Evolutionary conservation across 2,888 invertebrate genomes (phyloP), one percentile per base, ranked within the genome.

Genomic region (Andrena haemorrhoa): DNA sequence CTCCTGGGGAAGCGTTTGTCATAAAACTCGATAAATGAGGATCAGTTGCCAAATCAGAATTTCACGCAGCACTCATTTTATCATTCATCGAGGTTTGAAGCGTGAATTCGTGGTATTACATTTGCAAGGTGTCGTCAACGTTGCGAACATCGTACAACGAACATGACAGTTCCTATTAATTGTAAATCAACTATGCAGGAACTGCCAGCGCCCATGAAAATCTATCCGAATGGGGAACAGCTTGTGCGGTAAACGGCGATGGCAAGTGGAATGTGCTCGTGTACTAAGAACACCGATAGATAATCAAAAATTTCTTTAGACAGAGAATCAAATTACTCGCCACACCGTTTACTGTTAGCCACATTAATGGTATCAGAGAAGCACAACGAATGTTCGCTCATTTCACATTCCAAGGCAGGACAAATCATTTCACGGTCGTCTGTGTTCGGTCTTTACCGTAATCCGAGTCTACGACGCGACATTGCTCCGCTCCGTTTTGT

Each of bases 1-100:
- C 95, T 87, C 95, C 96, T 6, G 95, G 95, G 73, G 96, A 96
- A 92, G 96, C 96, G 2, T 95, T 96, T 86, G 94, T 96, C 84
- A 95, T 96, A 79, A 95, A 95, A 88, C 93, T 96, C 79, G 95
- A 96, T 92, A 96, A 95, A 93, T 95, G 81, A 90, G 65, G 7
- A 33, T 53, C n/a, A 29, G 8, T 23, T 20, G 41, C 2, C 4
- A 53, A 51, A 77, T 64, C 35, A 33, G 31, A 58, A n/a, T 56
- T 49, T 47, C 35, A 33, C 16, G 35, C 47, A 26, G 51, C 51
- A 70, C 51, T 79, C 64, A 41, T 26, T 70, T 81, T 56, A 53
- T 35, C n/a, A 29, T 53, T 29, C 33, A 63, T 66, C 70, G 47
- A 79, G 51, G 47, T 70, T 47, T 35, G 29, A 61, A 31, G 47